Evolutionary conservation across 2,797 vertebrate genomes (phyloP), one percentile per base, ranked within the genome.

Genomic region (Sternarchorhynchus goeldii): DNA sequence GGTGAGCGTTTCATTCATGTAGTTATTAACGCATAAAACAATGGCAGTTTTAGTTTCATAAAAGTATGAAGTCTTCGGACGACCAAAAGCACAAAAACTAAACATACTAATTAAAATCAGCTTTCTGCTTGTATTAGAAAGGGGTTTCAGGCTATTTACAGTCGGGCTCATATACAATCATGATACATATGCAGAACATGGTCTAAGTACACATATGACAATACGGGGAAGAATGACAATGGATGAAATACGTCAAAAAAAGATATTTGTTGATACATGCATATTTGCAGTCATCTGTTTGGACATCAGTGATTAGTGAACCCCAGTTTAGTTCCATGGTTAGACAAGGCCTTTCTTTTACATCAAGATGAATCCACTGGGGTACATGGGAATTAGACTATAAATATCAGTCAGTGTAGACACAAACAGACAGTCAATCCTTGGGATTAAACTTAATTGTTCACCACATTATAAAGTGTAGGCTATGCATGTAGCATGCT

Each of bases 171-270:
- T n/a, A 70, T 16, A 12, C 21, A 53, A 4, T 29, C 5, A 14
- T 53, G 50, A 17, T 3, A 5, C 8, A 67, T 6, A 7, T 4
- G 7, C 21, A 4, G 29, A 34, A 45, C 62, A 39, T 1, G 20
- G 32, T n/a, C 62, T 65, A 65, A 65, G 10, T 39, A 20, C 41
- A 20, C 18, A 17, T 5, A 6, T 57, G 68, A 70, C 68, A 56
- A 70, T 70, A 56, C 29, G 29, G 32, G 50, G 68, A 70, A 70
- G 68, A 57, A 16, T 2, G 12, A 55, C 45, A 69, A 53, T 69
- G 41, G 66, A 21, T 53, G 66, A 16, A 53, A 53, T 41, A 53
- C 20, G 66, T 55, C 16, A 69, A 69, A 56, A 29, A 53, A 70
- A 34, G n/a, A 50, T 70, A 21, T 69, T 55, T 70, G 18, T 21